Percentiles rank a stretch among this genome's conserved stretches.
These are phyloP conservation scores for Sander vitreus DNA, from an alignment of 2,113 vertebrate species.

Conservation along the genomic window DNA sequence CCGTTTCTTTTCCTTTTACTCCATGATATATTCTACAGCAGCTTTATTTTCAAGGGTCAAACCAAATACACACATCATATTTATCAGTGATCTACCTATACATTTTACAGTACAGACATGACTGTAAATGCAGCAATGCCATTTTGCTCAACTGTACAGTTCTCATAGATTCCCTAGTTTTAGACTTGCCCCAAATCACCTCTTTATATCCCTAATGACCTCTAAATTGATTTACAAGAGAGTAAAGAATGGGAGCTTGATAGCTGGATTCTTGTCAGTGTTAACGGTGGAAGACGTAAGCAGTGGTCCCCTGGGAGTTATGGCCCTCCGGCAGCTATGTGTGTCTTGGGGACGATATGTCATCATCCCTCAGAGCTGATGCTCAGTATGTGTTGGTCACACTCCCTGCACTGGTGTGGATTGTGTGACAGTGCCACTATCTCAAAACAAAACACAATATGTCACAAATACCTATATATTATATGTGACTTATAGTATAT, in stretches of 20 bases:
- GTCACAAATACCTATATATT: neutral
- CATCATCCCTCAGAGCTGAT: slow-evolving; percentile 54
- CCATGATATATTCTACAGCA: neutral
- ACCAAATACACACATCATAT: neutral
- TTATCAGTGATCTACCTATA: neutral
- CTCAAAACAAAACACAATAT: slow-evolving; percentile 25
- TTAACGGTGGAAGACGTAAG: slow-evolving; percentile 51
- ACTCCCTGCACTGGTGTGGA: slow-evolving; percentile 3
- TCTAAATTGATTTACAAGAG: slow-evolving; percentile 67
- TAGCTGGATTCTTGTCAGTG: slow-evolving; percentile 44
- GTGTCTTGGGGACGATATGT: slow-evolving; percentile 56
- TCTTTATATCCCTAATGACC: slow-evolving; percentile 60
- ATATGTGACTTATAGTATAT: neutral
- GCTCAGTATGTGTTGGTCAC: slow-evolving; percentile 49
- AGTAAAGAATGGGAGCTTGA: slow-evolving; percentile 51
- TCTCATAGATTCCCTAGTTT: slow-evolving; percentile 10
- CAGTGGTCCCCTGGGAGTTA: slow-evolving; percentile 34
- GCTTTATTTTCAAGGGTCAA: slow-evolving; percentile 5
- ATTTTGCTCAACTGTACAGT: neutral
- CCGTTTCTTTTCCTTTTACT: neutral
- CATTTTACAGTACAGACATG: neutral
- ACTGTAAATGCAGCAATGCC: neutral
- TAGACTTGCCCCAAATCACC: slow-evolving; percentile 33
- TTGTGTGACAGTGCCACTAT: slow-evolving; percentile 6
- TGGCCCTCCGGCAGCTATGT: slow-evolving; percentile 42